Conservation (phyloP, 2,888 invertebrate species). For the Apodemia mormo region DNA sequence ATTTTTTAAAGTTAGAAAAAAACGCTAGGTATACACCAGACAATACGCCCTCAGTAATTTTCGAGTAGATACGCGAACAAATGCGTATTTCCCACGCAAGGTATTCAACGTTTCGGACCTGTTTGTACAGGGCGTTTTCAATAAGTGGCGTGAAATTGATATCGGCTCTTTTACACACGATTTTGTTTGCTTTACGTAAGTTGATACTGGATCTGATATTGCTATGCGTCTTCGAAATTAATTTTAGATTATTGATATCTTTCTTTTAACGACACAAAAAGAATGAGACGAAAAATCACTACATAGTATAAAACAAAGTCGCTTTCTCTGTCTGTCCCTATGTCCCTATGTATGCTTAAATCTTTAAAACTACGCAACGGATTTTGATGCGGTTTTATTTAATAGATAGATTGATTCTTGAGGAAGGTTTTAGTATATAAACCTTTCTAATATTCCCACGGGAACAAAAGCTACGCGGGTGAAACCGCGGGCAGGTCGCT, state of each 20-base stretch:
- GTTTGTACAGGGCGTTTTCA: conserved; percentile 56
- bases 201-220: conserved; percentile 14
- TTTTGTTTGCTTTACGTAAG: conserved; percentile 51
- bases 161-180: conserved; percentile 52
- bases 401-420: no score
- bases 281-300: background rate
- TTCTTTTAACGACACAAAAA: background rate
- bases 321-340: no score
- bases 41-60: background rate
- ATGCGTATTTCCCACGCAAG: conserved; percentile 40
- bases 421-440: no score
- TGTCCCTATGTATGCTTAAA: no score
- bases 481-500: no score
- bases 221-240: background rate
- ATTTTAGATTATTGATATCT: background rate
- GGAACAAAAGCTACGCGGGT: no score
- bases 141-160: conserved; percentile 73
- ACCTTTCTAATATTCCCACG: no score
- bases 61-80: conserved; percentile 29
- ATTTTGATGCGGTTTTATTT: no score
- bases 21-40: background rate
- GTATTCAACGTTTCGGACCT: conserved; percentile 39
- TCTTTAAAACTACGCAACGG: no score
- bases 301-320: no score
- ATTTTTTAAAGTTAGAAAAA: background rate